Base-by-base conservation (phyloP, 2,113 vertebrate species). In the Triplophysa dalaica region DNA sequence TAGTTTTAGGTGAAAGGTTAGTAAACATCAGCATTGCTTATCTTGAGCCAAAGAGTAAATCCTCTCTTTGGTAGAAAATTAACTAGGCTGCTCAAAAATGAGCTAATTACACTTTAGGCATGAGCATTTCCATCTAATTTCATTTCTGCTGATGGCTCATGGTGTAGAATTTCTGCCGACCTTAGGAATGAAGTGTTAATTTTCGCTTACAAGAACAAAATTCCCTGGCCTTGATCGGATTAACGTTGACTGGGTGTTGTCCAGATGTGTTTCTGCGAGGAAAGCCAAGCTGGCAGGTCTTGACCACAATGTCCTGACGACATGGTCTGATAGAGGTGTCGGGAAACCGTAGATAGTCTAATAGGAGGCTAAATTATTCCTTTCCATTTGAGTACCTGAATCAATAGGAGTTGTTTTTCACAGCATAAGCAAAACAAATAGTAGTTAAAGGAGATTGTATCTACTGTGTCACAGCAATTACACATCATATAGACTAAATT, bases 121-220 rank as follows among this genome's bases (percentile, higher is more conserved):
- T 48, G 43, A 19, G 84, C 81, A 79, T 87, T 87, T 86, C 83
- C 80, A 83, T 64, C 67, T 89, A 90, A 94, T 90, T 87, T 3
- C 63, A 90, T 61, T 92, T 93, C 87, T 33, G 54, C 63, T 54
- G 0, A 8, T n/a, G 29, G 60, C 19, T 69, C n/a, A 58, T 7
- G 38, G 83, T 77, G 89, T 93, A 90, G 87, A 91, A 93, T 94
- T 93, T 93, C 93, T 94, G 93, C 92, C 78, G 91, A 94, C 92
- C 86, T 90, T 93, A 90, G 89, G 85, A 94, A 92, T 91, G 88
- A 93, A 91, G 92, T 93, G 92, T 92, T 94, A 90, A 94, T 92
- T 94, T 94, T 91, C 92, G 92, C 93, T 94, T 93, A 94, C 91
- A 92, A 92, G 89, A 92, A 91, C 82, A 92, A 91, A 93, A 92